Conservation (phyloP, 2,797 vertebrate genomes). For the Limosa lapponica region DNA sequence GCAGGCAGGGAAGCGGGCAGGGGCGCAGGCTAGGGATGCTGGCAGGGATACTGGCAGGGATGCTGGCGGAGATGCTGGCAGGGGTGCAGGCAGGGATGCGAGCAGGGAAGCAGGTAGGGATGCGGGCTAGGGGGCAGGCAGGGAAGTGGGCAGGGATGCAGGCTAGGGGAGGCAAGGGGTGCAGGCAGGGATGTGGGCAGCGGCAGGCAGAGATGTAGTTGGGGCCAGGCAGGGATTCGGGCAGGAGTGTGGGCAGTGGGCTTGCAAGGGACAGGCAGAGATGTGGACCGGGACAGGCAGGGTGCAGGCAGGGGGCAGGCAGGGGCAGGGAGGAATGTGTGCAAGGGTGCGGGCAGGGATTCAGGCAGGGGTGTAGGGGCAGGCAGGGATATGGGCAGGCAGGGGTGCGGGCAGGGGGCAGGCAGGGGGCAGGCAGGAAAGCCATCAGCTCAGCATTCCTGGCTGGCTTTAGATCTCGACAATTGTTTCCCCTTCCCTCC, state of each 20-base stretch:
- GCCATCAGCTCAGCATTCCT: slow-evolving; percentile 66
- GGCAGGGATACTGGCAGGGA: too few species aligned
- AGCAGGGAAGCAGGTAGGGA: neutral
- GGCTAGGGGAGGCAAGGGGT: too few species aligned
- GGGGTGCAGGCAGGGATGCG: too few species aligned
- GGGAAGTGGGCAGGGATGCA: neutral
- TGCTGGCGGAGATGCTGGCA: too few species aligned
- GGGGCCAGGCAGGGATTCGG: neutral
- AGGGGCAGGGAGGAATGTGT: neutral
- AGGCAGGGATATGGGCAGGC: neutral
- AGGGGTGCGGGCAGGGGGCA: neutral
- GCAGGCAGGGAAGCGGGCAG: too few species aligned
- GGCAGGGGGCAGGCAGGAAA: slow-evolving; percentile 22
- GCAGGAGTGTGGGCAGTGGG: neutral
- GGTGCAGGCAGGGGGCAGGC: neutral
- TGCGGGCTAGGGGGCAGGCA: neutral
- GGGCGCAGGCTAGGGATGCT: neutral
- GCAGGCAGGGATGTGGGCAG: neutral
- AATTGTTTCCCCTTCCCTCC: slow-evolving; percentile 54
- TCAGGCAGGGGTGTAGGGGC: neutral
- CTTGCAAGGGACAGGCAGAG: neutral
- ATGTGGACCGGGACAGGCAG: neutral
- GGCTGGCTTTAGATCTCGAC: slow-evolving; percentile 63
- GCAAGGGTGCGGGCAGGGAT: neutral
- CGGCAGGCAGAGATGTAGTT: neutral